Percentiles rank a stretch among this genome's conserved stretches.
Conservation (phyloP, 30 jellyfish, hydroid and myxozoan species). For the Pseudorhiza aurosa region DNA sequence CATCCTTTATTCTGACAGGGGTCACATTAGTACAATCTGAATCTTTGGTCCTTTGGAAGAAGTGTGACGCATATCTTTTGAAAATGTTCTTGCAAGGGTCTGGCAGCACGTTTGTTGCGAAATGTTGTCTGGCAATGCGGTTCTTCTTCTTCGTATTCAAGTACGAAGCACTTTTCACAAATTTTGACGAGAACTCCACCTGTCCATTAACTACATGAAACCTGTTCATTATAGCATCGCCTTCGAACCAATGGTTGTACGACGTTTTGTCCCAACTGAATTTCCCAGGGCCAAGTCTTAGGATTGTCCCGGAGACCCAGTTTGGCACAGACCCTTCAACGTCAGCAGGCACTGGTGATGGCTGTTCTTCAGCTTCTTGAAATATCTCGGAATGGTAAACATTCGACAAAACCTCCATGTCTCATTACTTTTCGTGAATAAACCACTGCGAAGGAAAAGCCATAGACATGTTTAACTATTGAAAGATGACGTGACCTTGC, state of each 20-base stretch:
- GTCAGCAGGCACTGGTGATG: slow-evolving; percentile 12
- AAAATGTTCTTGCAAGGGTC: slow-evolving; percentile 78
- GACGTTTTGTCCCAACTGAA: slow-evolving; percentile 63
- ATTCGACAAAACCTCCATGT: background rate
- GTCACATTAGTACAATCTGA: slow-evolving; percentile 54
- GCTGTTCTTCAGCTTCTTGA: slow-evolving; percentile 41
- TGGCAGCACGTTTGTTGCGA: slow-evolving; percentile 66
- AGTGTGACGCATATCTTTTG: slow-evolving; percentile 43
- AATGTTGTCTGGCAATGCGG: slow-evolving; percentile 33
- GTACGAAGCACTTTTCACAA: slow-evolving; percentile 43
- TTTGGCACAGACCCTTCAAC: slow-evolving; percentile 55
- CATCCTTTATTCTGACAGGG: slow-evolving; percentile 33
- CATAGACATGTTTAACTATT: too few species aligned
- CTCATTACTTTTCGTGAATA: too few species aligned
- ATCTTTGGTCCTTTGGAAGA: slow-evolving; percentile 18
- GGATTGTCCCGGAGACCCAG: slow-evolving; percentile 64
- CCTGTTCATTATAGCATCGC: slow-evolving; percentile 53
- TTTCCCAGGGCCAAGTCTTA: slow-evolving; percentile 82
- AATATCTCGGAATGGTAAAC: slow-evolving; percentile 30
- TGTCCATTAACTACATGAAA: slow-evolving; percentile 55
- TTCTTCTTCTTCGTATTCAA: slow-evolving; percentile 49
- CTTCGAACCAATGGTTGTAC: slow-evolving; percentile 81
- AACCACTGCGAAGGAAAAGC: too few species aligned
- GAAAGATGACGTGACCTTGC: too few species aligned
- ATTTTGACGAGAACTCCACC: slow-evolving; percentile 47